phyloP scores from a whole-genome alignment of 2,888 invertebrate species.

The Netelia melanura region DNA sequence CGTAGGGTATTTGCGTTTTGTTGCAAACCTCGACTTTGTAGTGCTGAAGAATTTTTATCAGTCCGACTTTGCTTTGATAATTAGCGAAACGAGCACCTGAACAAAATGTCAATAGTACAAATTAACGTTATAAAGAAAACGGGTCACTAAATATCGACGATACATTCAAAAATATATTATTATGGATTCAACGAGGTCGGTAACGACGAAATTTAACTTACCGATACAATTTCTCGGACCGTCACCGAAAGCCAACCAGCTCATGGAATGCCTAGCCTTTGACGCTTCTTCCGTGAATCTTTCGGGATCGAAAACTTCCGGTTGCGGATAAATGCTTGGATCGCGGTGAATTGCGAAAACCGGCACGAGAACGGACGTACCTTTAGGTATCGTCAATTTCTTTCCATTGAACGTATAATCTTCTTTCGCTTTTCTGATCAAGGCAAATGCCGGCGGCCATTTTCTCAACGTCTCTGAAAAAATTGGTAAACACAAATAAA shows the following conservation, averaged over 20 bases:
- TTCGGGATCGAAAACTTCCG: conserved; percentile 78
- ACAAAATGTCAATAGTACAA: conserved; percentile 7
- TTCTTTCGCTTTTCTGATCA: conserved; percentile 79
- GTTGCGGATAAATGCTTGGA: conserved; percentile 71
- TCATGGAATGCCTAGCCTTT: conserved; percentile 74
- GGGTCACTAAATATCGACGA: conserved; percentile 16
- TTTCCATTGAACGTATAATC: conserved; percentile 68
- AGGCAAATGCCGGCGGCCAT: conserved; percentile 82
- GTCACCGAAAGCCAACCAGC: conserved; percentile 78
- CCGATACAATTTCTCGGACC: conserved; percentile 82
- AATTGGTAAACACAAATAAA: conserved; percentile 15
- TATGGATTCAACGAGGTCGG: neutral
- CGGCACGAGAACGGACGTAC: conserved; percentile 62
- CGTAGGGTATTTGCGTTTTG: conserved; percentile 77
- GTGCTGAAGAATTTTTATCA: conserved; percentile 80
- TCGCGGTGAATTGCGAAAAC: conserved; percentile 66
- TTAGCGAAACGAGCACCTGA: conserved; percentile 78
- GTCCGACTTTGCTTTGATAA: conserved; percentile 82
- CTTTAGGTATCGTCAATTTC: conserved; percentile 64
- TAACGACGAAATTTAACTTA: conserved; percentile 64
- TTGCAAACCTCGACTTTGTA: conserved; percentile 80
- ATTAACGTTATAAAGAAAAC: conserved; percentile 34
- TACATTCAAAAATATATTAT: neutral
- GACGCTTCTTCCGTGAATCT: conserved; percentile 75
- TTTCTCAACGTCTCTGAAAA: conserved; percentile 84